Evolutionary conservation across 1,140 invertebrate genomes (phyloP).

Genomic region (Carposina sasakii): DNA sequence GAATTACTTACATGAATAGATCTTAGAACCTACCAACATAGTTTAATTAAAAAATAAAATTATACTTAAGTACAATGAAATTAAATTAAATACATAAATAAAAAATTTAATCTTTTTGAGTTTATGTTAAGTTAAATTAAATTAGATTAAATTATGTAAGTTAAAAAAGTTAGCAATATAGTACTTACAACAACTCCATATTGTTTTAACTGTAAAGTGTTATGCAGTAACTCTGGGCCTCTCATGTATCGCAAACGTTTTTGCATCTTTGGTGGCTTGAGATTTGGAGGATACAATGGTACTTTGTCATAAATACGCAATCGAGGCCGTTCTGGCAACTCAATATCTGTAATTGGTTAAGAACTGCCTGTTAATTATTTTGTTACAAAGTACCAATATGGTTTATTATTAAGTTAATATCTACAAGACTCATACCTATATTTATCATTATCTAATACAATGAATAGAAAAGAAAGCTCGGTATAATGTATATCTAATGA

Average conservation of each 20-base stretch:
- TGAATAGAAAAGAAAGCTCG: too few relatives aligned
- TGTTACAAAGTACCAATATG: too few relatives aligned
- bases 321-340: conserved; percentile 81
- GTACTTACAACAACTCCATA: conserved; percentile 90
- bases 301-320: conserved; percentile 80
- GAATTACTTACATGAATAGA: not conserved
- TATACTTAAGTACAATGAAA: not conserved
- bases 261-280: conserved; percentile 87
- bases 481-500: too few relatives aligned
- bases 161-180: conserved; percentile 4
- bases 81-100: conserved; percentile 9
- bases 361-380: too few relatives aligned
- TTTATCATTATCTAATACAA: too few relatives aligned
- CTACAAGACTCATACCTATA: too few relatives aligned
- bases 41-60: conserved; percentile 4
- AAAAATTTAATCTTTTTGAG: conserved; percentile 5
- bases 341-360: conserved; percentile 74
- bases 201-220: conserved; percentile 88
- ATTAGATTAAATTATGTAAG: not conserved
- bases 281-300: conserved; percentile 77
- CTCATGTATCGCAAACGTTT: conserved; percentile 87
- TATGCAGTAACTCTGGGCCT: conserved; percentile 91
- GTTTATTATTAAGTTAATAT: too few relatives aligned
- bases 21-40: not conserved
- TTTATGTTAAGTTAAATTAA: not conserved